Percentiles rank a stretch among this genome's conserved stretches.
Evolutionary conservation across 2,888 invertebrate genomes (phyloP).

Genomic region (Microchrysa polita): DNA sequence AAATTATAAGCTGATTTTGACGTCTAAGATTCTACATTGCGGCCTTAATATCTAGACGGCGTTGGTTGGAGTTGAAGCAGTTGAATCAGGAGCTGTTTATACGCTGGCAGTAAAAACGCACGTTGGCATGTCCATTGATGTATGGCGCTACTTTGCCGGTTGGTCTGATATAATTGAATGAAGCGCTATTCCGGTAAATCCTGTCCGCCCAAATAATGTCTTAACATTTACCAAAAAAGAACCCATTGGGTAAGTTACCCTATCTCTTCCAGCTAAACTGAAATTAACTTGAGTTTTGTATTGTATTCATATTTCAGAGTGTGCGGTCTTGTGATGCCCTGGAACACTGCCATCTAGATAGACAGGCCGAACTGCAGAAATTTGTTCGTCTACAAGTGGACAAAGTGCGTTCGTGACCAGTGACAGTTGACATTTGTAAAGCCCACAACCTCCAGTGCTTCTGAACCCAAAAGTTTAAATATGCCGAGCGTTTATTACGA

Average conservation of each 20-base stretch:
- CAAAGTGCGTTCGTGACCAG: no score
- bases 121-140: slow-evolving; percentile 97
- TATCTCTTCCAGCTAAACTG: no score
- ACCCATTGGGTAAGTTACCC: slow-evolving; percentile 83
- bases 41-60: no score
- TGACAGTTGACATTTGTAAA: no score
- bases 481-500: no score
- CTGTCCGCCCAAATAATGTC: slow-evolving; percentile 91
- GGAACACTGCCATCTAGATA: no score
- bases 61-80: slow-evolving; percentile 91
- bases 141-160: slow-evolving; percentile 96
- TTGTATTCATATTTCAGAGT: slow-evolving; percentile 72
- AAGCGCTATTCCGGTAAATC: slow-evolving; percentile 88
- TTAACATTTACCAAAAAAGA: slow-evolving; percentile 88
- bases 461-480: no score
- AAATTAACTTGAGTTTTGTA: neutral
- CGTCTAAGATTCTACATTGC: no score
- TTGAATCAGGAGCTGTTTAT: slow-evolving; percentile 97
- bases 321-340: slow-evolving; percentile 91
- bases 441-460: no score
- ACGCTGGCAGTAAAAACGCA: slow-evolving; percentile 96
- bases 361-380: no score
- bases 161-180: slow-evolving; percentile 98
- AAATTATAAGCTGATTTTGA: no score
- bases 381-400: no score